Base-by-base conservation (phyloP, 2,888 invertebrate species). In the Drosophila prolongata region DNA sequence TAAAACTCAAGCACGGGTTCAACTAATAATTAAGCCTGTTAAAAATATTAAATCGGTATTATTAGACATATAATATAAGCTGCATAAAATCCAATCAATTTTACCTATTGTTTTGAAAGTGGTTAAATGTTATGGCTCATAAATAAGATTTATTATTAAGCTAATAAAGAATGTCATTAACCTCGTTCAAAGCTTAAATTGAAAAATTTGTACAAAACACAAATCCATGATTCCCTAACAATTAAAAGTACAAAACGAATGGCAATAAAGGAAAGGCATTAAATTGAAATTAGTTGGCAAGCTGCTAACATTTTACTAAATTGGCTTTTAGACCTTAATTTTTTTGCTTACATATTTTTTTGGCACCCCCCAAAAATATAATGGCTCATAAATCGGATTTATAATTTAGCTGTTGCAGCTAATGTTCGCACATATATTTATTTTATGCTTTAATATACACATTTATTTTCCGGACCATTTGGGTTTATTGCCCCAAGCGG, bases 401-500 rank as follows among this genome's bases (percentile, higher is more conserved):
- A 66, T 66, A 68, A 55, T 66, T 55, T 47, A 27, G 27, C 65
- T 64, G 49, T 52, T 64, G 50, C 37, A 13, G 34, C 56, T 55
- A 68, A 47, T 66, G 66, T 9, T 67, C 44, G n/a, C 40, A 35
- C 64, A 59, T 65, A 53, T 67, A 68, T 66, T 40, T 66, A 68
- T 54, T 66, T 47, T 47, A 66, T 67, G 67, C 67, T 46, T 64
- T 67, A 66, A 66, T 66, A 66, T 70, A 68, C 70, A 59, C 71
- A 70, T 68, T 68, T 56, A 71, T 73, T 73, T 71, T 74, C 65
- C 71, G 71, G 66, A 46, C 65, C 65, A 65, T 73, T 71, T 73
- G 56, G 56, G 65, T 73, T 73, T 71, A 73, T 73, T 65, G 53
- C 71, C 66, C 74, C 13, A 37, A 46, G 70, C 56, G 56, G 73